phyloP scores from a whole-genome alignment of 2,888 invertebrate genomes.

The Catocala sponsa region DNA sequence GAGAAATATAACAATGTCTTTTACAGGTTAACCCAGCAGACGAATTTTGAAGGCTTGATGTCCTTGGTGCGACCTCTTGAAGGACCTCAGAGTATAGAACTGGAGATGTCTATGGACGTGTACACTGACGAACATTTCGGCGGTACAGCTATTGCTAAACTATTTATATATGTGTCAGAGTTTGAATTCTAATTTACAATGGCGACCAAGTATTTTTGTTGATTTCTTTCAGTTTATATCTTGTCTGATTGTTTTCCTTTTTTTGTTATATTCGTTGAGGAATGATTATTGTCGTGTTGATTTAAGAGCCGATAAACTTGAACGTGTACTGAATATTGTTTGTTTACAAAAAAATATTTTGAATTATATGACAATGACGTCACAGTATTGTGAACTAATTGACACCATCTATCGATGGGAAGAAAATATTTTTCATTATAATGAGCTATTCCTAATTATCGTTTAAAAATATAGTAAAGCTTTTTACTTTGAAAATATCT shows the following conservation, averaged over 20 bases:
- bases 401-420: too few species aligned
- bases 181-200: conserved; percentile 87
- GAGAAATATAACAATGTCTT: neutral
- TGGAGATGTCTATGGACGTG: conserved; percentile 95
- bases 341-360: too few species aligned
- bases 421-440: too few species aligned
- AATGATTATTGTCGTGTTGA: neutral
- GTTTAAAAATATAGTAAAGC: too few species aligned
- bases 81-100: conserved; percentile 97
- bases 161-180: conserved; percentile 95
- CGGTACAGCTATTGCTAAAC: conserved; percentile 94
- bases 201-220: conserved; percentile 19
- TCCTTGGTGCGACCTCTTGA: conserved; percentile 91
- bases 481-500: too few species aligned
- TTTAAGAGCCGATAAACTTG: neutral
- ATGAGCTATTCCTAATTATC: too few species aligned
- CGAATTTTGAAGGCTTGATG: conserved; percentile 91
- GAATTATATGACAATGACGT: too few species aligned
- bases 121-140: conserved; percentile 91
- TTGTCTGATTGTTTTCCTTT: conserved; percentile 3
- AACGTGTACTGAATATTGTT: too few species aligned
- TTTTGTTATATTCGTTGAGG: conserved; percentile 7
- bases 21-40: conserved; percentile 82
- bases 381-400: too few species aligned
- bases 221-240: conserved; percentile 9